phyloP scores from a whole-genome alignment of 2,113 vertebrate species.

The Cyanoliseus patagonus region DNA sequence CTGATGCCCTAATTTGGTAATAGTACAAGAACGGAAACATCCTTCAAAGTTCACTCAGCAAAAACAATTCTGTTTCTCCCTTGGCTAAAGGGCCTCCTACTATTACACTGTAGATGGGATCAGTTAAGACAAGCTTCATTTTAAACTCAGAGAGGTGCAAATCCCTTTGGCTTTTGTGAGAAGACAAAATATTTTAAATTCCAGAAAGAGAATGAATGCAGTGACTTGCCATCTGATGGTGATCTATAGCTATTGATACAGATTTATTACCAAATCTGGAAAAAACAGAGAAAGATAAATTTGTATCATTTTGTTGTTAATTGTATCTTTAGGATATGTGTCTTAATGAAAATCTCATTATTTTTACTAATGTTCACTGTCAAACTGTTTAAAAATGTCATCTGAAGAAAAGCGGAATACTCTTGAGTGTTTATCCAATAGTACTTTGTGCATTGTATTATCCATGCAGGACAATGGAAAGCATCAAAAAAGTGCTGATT shows the following conservation, averaged over 20 bases:
- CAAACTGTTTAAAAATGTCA: conserved; percentile 62
- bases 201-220: conserved; percentile 25
- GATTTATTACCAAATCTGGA: not conserved
- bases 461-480: conserved; percentile 50
- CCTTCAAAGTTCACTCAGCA: not conserved
- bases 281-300: not conserved
- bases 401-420: conserved; percentile 28
- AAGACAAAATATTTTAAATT: conserved; percentile 51
- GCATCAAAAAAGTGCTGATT: conserved; percentile 57
- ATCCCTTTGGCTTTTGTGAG: conserved; percentile 4
- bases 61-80: not conserved
- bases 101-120: not conserved
- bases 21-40: not conserved
- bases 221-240: conserved; percentile 20
- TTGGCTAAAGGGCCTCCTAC: not conserved
- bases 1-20: not conserved
- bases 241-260: not conserved
- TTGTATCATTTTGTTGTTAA: conserved; percentile 7
- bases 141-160: not conserved
- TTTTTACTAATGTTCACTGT: conserved; percentile 20
- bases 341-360: not conserved
- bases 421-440: conserved; percentile 43
- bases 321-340: not conserved
- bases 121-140: not conserved
- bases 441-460: conserved; percentile 19